Percentiles rank a stretch among this genome's conserved stretches.
phyloP scores from a whole-genome alignment of 2,797 vertebrate species.

The Pipistrellus kuhlii region DNA sequence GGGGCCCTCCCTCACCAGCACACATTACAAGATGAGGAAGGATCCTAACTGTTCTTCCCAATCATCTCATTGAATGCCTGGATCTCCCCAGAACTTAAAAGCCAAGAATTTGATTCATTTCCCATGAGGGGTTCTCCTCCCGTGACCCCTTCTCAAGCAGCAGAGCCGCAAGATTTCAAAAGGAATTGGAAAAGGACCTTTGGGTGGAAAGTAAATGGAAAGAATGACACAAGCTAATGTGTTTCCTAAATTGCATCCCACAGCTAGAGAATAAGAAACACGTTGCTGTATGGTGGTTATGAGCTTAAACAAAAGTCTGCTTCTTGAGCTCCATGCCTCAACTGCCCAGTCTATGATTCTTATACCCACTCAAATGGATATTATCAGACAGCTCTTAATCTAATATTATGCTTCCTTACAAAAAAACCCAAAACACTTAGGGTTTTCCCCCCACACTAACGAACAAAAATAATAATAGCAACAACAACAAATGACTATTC shows the following conservation, averaged over 20 bases:
- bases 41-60: background rate
- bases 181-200: background rate
- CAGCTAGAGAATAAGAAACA: slow-evolving; percentile 21
- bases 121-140: background rate
- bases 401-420: background rate
- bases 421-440: background rate
- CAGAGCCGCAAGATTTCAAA: background rate
- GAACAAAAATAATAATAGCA: background rate
- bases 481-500: background rate
- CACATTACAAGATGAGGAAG: background rate
- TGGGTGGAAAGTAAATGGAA: slow-evolving; percentile 18
- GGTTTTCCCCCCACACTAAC: background rate
- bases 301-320: background rate
- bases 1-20: background rate
- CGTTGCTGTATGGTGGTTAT: background rate
- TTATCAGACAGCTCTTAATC: background rate
- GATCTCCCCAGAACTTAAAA: slow-evolving; percentile 15
- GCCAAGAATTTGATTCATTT: background rate
- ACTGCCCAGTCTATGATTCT: background rate
- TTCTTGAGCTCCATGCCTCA: background rate
- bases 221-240: background rate
- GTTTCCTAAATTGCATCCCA: slow-evolving; percentile 27
- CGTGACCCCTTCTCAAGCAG: background rate
- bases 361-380: background rate
- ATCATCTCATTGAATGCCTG: background rate